Percentiles rank a stretch among this genome's conserved stretches.
These are phyloP conservation scores for Poecilia picta DNA, from an alignment of 2,797 vertebrate genomes.

Conservation along the genomic window DNA sequence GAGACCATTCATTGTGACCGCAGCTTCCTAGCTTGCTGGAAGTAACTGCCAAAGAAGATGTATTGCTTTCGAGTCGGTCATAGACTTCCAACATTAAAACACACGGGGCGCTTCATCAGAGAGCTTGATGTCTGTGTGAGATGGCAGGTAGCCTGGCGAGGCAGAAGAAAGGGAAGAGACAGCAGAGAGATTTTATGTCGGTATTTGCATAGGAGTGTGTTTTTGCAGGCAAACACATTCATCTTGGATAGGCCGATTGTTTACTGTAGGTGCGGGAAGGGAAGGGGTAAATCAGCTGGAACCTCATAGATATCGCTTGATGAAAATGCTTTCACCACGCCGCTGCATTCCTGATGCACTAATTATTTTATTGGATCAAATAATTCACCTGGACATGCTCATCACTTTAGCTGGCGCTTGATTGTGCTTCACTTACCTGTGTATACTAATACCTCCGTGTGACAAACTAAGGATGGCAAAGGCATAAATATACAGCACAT, in stretches of 20 bases:
- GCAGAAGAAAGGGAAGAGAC: slow-evolving; percentile 65
- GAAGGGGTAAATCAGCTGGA: slow-evolving; percentile 72
- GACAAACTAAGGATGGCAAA: slow-evolving; percentile 40
- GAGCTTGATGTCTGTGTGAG: slow-evolving; percentile 81
- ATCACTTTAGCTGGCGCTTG: slow-evolving; percentile 59
- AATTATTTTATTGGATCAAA: slow-evolving; percentile 80
- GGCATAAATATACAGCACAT: slow-evolving; percentile 43
- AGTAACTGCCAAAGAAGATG: slow-evolving; percentile 83
- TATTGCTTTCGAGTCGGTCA: slow-evolving; percentile 81
- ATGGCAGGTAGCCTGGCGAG: slow-evolving; percentile 81
- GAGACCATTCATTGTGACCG: slow-evolving; percentile 81
- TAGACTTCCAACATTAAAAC: slow-evolving; percentile 81
- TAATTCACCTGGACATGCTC: slow-evolving; percentile 70
- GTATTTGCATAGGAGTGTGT: slow-evolving; percentile 72
- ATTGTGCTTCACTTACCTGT: slow-evolving; percentile 64
- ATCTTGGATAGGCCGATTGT: slow-evolving; percentile 72
- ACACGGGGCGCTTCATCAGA: slow-evolving; percentile 81
- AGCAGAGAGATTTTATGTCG: slow-evolving; percentile 67
- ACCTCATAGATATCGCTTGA: slow-evolving; percentile 69
- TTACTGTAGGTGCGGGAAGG: slow-evolving; percentile 51
- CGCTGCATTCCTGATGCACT: slow-evolving; percentile 61
- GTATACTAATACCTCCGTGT: slow-evolving; percentile 48
- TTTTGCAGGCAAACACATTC: slow-evolving; percentile 72
- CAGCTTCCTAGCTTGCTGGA: slow-evolving; percentile 78
- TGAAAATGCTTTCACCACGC: slow-evolving; percentile 78